Conservation (phyloP, 2,888 invertebrate genomes). For the Idaea aversata region DNA sequence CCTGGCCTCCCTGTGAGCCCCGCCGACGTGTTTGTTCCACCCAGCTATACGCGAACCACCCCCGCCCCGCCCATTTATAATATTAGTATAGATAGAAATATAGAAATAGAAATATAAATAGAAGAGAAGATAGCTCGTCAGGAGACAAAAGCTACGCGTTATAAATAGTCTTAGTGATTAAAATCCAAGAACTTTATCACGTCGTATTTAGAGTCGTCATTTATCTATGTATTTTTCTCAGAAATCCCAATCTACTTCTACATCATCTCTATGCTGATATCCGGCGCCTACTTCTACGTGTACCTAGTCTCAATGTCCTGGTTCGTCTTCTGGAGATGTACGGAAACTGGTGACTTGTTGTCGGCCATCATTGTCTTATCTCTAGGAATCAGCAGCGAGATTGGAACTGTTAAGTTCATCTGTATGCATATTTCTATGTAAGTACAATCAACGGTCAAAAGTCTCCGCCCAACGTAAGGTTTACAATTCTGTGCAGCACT, state of each 20-base stretch:
- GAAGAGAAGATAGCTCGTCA: too few species aligned
- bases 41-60: too few species aligned
- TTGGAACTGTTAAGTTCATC: conserved; percentile 45
- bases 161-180: not conserved
- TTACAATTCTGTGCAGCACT: too few species aligned
- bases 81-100: too few species aligned
- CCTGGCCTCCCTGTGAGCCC: too few species aligned
- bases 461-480: too few species aligned
- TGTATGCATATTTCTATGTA: conserved; percentile 47
- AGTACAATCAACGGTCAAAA: conserved; percentile 19
- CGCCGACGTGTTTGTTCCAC: too few species aligned
- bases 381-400: conserved; percentile 45
- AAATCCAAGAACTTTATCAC: not conserved
- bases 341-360: conserved; percentile 40
- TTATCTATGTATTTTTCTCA: conserved; percentile 23
- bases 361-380: conserved; percentile 48
- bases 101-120: too few species aligned
- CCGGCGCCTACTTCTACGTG: conserved; percentile 44
- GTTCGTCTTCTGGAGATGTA: conserved; percentile 47
- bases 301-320: conserved; percentile 51
- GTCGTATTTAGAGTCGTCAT: not conserved
- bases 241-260: conserved; percentile 43
- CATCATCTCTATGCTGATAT: conserved; percentile 29
- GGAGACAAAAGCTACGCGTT: too few species aligned
- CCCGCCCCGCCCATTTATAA: too few species aligned